Percentiles rank a stretch among this genome's conserved stretches.
Conservation (phyloP, 2,888 invertebrate genomes). For the Platypus cylindrus region DNA sequence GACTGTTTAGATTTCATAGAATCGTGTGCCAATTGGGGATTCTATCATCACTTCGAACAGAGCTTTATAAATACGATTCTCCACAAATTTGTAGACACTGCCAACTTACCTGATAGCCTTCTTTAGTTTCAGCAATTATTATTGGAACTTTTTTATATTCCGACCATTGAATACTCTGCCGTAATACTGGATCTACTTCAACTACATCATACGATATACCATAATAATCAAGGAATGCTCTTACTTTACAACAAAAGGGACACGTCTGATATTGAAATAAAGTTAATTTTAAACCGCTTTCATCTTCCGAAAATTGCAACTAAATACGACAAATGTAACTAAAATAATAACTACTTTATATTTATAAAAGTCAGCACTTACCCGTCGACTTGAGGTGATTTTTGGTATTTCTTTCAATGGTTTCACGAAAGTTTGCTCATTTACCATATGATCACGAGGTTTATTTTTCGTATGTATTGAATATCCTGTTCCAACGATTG, state of each 20-base stretch:
- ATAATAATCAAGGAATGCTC: slow-evolving; percentile 81
- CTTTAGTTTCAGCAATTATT: slow-evolving; percentile 58
- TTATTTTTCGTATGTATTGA: slow-evolving; percentile 35
- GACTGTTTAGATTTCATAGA: no score
- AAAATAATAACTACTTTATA: no score
- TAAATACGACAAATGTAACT: slow-evolving; percentile 24
- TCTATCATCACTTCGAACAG: neutral
- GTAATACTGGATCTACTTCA: slow-evolving; percentile 91
- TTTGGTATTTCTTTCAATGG: slow-evolving; percentile 31
- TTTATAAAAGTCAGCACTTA: slow-evolving; percentile 20
- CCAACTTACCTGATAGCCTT: slow-evolving; percentile 62
- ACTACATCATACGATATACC: slow-evolving; percentile 92
- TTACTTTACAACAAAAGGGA: slow-evolving; percentile 92
- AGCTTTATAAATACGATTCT: neutral
- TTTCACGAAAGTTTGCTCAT: slow-evolving; percentile 34
- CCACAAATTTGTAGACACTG: slow-evolving; percentile 1
- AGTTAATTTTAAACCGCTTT: slow-evolving; percentile 60
- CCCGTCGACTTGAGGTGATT: slow-evolving; percentile 37
- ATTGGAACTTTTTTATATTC: slow-evolving; percentile 92
- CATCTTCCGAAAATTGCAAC: slow-evolving; percentile 52
- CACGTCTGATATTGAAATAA: slow-evolving; percentile 96
- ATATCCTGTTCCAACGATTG: slow-evolving; percentile 38
- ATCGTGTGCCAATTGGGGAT: no score
- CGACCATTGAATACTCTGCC: slow-evolving; percentile 88
- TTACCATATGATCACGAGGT: slow-evolving; percentile 33